Evolutionary conservation across 30 jellyfish, hydroid and myxozoan species (phyloP), one percentile per base, ranked within the genome.

Genomic region (Mastigias papua): DNA sequence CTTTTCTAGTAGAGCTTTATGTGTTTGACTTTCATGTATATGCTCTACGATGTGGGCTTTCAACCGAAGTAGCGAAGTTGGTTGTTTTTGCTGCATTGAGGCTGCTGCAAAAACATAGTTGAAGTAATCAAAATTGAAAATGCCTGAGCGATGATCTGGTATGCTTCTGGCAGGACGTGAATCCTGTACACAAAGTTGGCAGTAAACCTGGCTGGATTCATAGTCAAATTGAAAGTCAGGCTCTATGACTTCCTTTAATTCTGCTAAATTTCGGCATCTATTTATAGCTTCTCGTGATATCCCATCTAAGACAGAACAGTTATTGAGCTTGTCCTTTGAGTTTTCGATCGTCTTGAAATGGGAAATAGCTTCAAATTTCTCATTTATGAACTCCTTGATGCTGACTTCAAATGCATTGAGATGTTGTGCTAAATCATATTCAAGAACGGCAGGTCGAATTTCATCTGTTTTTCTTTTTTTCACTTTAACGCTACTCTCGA

Each of bases 41-140:
- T 79, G 89, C 49, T 79, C 89, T 58, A 50, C 73, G 11, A 79
- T 79, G 51, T 79, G 89, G 48, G 89, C 89, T 63, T 79, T 79
- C 29, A 79, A 33, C 73, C 46, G 89, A 51, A 50, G 50, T 26
- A 62, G 89, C 42, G 80, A 30, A 26, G 60, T 60, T 25, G 89
- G 89, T 63, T 79, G 89, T 23, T 79, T 79, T 35, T 79, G n/a
- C n/a, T n/a, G 80, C 72, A 63, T 68, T 79, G 80, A 79, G 80
- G 68, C 89, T 79, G 89, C 89, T 62, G 26, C 64, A 35, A 20
- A 0, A 80, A 80, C 35, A 80, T 61, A 34, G 77, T 31, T 22
- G 76, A 63, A 65, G 81, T 34, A 50, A 50, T 54, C 2, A 21
- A 10, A 54, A 54, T 6, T 54, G 67, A 54, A 54, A 11, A 54